Evolutionary conservation across 2,113 vertebrate genomes (phyloP).

Genomic region (Hystrix brachyura): DNA sequence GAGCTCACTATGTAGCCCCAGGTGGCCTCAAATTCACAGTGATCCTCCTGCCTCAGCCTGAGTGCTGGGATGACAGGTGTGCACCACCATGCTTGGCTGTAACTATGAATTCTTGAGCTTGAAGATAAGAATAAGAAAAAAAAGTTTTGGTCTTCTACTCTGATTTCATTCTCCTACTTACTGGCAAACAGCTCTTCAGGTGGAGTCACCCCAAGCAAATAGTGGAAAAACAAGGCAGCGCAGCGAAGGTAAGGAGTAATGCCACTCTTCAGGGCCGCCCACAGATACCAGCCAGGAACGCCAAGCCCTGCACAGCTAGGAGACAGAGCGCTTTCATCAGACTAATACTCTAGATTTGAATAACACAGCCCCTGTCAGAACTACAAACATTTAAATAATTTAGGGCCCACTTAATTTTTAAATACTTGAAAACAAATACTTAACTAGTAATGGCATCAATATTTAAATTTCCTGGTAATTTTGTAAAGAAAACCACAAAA

Average conservation of each 20-base stretch:
- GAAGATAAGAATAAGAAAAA: constrained; percentile 24
- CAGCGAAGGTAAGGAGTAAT: constrained; percentile 95
- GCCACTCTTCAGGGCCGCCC: constrained; percentile 92
- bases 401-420: constrained; percentile 55
- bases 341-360: constrained; percentile 32
- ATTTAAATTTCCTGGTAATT: constrained; percentile 25
- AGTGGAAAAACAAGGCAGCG: constrained; percentile 96
- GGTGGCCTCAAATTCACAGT: no score
- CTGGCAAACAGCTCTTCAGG: constrained; percentile 93
- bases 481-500: constrained; percentile 46
- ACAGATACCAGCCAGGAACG: constrained; percentile 91
- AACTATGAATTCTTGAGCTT: not conserved
- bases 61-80: not conserved
- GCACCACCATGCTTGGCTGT: not conserved
- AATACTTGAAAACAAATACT: constrained; percentile 59
- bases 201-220: constrained; percentile 95
- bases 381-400: constrained; percentile 22
- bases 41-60: not conserved
- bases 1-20: not conserved
- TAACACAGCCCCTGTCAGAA: constrained; percentile 19
- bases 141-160: not conserved
- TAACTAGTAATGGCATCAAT: constrained; percentile 8
- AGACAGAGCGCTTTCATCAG: constrained; percentile 56
- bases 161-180: constrained; percentile 81
- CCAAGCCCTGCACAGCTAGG: constrained; percentile 88